Evolutionary conservation across 2,797 vertebrate species (phyloP).

Genomic region (Anguilla anguilla): DNA sequence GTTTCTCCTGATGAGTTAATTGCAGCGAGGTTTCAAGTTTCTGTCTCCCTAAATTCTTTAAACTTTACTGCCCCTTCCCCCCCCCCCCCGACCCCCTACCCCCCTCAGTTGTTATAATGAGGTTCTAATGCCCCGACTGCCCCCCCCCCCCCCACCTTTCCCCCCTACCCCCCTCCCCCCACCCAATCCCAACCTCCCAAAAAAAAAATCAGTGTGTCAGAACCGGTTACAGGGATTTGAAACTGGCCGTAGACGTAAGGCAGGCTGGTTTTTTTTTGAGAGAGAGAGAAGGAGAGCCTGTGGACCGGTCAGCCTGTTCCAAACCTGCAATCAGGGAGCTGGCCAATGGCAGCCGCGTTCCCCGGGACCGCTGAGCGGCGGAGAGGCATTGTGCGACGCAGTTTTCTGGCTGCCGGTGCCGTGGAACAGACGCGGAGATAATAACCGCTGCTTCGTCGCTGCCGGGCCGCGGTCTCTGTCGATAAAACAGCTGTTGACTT

Average conservation of each 20-base stretch:
- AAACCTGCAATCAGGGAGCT: constrained; percentile 35
- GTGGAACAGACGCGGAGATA: constrained; percentile 59
- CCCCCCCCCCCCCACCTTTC: too few species aligned
- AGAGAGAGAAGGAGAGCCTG: not conserved
- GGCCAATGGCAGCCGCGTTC: not conserved
- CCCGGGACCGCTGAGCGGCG: not conserved
- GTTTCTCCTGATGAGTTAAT: constrained; percentile 64
- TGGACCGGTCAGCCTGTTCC: constrained; percentile 48
- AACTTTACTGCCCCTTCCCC: not conserved
- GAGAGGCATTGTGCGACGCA: constrained; percentile 43
- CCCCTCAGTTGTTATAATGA: too few species aligned
- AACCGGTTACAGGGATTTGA: constrained; percentile 51
- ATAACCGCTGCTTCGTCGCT: constrained; percentile 63
- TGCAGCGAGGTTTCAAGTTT: constrained; percentile 60
- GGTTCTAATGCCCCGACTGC: too few species aligned
- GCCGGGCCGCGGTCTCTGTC: constrained; percentile 60
- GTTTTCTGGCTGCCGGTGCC: constrained; percentile 51
- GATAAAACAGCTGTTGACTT: constrained; percentile 59
- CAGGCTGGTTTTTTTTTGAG: not conserved
- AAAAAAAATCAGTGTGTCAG: constrained; percentile 57
- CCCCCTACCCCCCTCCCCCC: constrained; percentile 43
- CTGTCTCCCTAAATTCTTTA: constrained; percentile 50
- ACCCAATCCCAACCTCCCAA: constrained; percentile 55
- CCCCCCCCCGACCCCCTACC: constrained; percentile 19
- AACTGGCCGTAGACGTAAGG: constrained; percentile 42